Evolutionary conservation across 1,140 invertebrate species (phyloP), one percentile per base, ranked within the genome.

Genomic region (Anoplophora glabripennis): DNA sequence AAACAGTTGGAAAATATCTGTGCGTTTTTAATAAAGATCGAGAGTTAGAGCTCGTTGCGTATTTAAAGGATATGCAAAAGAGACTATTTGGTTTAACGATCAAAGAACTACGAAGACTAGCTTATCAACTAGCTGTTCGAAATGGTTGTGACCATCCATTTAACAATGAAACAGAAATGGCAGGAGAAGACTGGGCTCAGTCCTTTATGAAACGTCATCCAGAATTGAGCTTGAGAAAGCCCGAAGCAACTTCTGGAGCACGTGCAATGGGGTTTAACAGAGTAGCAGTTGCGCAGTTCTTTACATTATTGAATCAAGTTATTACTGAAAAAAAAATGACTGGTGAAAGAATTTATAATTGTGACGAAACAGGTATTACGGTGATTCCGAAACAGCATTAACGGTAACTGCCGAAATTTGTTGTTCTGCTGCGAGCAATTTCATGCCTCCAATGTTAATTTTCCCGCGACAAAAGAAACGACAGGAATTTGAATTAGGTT

Each of bases 141-240:
- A 67, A 65, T 64, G 73, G 69, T 64, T 12, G 70, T 12, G 41
- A 42, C 10, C 47, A 57, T 48, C 18, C 33, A 12, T 61, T 65
- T 62, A 36, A 55, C 40, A 21, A 8, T 44, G 12, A 35, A 7
- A 58, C 5, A 17, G 10, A 38, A 15, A 17, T 49, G 9, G 63
- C 60, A 2, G 59, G 63, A 17, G 18, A 40, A 44, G 47, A 63
- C 33, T 65, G 63, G 63, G 15, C 59, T n/a, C 21, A 34, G 18
- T 33, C 47, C 3, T 78, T 76, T 63, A 47, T 75, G 40, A 70
- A 66, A 41, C 47, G 73, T 48, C 53, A 77, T 64, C 66, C 63
- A 14, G 58, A 64, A 47, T 45, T 78, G n/a, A 61, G 57, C 42
- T 44, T 72, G 12, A 55, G 67, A 9, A 68, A 64, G 53, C 67